Evolutionary conservation across 2,797 vertebrate genomes (phyloP), one percentile per base, ranked within the genome.

Genomic region (Brotogeris chrysoptera): DNA sequence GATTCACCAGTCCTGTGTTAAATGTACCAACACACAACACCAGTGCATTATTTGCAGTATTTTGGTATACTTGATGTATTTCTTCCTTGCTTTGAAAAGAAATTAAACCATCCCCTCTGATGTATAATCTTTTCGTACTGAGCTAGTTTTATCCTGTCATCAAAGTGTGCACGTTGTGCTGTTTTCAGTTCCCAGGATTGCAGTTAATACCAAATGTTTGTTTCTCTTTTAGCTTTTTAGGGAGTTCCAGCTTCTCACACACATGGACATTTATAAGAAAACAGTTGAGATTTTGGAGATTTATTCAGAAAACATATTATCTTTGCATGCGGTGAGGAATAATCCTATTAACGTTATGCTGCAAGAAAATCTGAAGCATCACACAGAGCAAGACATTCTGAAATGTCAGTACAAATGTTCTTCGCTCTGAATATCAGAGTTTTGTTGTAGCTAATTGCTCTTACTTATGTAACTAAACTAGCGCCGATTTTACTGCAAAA

Each of bases 161-260:
- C 77, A 65, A 92, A 91, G 72, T 8, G 19, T 36, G 49, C n/a
- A 44, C 13, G 20, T 41, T 90, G 25, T 64, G 76, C 69, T 39
- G 20, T 61, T 90, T 77, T 36, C 57, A 43, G 17, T 32, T 86
- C 52, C 78, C 30, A 96, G 30, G 50, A 73, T 9, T 72, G 57
- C 43, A 87, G 9, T 74, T 74, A 78, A 80, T 66, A 80, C 11
- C 11, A 36, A 64, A 28, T 59, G n/a, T 21, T 50, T 90, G 14
- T 80, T 76, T 89, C 69, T 86, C 77, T 94, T 86, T 57, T 60
- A 98, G 97, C 95, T 98, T 79, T 98, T 98, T 85, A 97, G 95
- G 95, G 97, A 98, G 94, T 97, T 98, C 94, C 96, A 97, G 60
- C 93, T 97, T 87, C 97, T 98, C 60, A 98, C 96, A 52, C 96